A percentile compares a stretch with the other conserved stretches of the same genome.
Evolutionary conservation across 1,140 invertebrate genomes (phyloP).

Genomic region (Bradysia coprophila): DNA sequence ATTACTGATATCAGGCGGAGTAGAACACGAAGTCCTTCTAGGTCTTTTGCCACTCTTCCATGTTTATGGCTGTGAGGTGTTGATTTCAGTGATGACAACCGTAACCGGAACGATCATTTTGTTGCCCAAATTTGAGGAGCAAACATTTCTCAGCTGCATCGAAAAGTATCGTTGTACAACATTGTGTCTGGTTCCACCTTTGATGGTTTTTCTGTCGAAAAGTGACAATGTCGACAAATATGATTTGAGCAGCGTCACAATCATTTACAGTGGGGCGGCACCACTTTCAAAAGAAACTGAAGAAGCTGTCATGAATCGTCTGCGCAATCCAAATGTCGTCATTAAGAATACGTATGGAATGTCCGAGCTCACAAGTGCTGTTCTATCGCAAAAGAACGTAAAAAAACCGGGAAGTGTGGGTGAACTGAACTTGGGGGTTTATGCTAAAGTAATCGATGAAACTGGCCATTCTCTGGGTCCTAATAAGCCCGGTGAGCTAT

Average conservation of each 20-base stretch:
- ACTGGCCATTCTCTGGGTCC: slow-evolving; percentile 20
- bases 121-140: slow-evolving; percentile 30
- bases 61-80: slow-evolving; percentile 9
- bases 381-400: slow-evolving; percentile 6
- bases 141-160: slow-evolving; percentile 29
- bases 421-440: neutral
- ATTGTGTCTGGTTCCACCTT: slow-evolving; percentile 25
- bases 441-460: slow-evolving; percentile 10
- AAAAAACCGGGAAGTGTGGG: slow-evolving; percentile 11
- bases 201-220: slow-evolving; percentile 27
- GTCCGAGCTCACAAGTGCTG: slow-evolving; percentile 28
- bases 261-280: slow-evolving; percentile 29
- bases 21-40: too few relatives aligned
- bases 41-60: slow-evolving; percentile 16
- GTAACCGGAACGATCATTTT: slow-evolving; percentile 22
- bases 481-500: slow-evolving; percentile 26
- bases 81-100: slow-evolving; percentile 7
- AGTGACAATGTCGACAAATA: slow-evolving; percentile 23
- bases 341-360: slow-evolving; percentile 30
- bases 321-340: slow-evolving; percentile 15
- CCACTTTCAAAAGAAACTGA: slow-evolving; percentile 25
- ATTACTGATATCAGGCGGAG: too few relatives aligned
- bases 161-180: slow-evolving; percentile 23
- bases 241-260: slow-evolving; percentile 24
- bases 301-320: slow-evolving; percentile 19